A percentile compares a stretch with the other conserved stretches of the same genome.
Conservation (phyloP, 2,888 invertebrate genomes). For the Trichopoda pennipes region DNA sequence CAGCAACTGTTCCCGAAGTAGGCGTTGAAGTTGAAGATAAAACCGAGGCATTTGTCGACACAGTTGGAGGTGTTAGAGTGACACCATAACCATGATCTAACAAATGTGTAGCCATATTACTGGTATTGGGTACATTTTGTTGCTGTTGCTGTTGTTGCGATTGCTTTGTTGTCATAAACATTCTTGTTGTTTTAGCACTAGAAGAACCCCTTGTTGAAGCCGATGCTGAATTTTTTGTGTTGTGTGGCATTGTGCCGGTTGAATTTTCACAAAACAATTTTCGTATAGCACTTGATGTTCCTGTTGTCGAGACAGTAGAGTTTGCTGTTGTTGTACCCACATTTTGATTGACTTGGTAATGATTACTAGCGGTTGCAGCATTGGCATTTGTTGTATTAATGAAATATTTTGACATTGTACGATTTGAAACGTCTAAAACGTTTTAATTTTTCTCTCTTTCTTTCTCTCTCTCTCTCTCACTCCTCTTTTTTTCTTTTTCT, state of each 20-base stretch:
- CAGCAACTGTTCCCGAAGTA: conserved; percentile 59
- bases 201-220: conserved; percentile 38
- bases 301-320: conserved; percentile 55
- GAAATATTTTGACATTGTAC: conserved; percentile 77
- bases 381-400: conserved; percentile 73
- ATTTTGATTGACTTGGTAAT: conserved; percentile 69
- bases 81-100: conserved; percentile 94
- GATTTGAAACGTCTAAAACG: conserved; percentile 47
- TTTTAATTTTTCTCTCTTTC: conserved; percentile 44
- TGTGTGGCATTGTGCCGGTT: conserved; percentile 51
- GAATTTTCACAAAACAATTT: conserved; percentile 73
- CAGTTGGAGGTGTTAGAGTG: conserved; percentile 82
- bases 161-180: conserved; percentile 62
- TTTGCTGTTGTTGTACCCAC: conserved; percentile 52
- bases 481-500: not conserved
- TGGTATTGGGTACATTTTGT: conserved; percentile 33
- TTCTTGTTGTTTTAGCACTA: conserved; percentile 53
- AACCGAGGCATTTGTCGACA: conserved; percentile 81
- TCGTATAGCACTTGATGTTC: conserved; percentile 73
- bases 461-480: conserved; percentile 38
- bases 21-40: conserved; percentile 70
- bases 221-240: conserved; percentile 54
- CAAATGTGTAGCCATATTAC: conserved; percentile 83
- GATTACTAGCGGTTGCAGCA: conserved; percentile 65
- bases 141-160: conserved; percentile 46